Base-by-base conservation (phyloP, 2,888 invertebrate species). In the Drosophila nr. fundita region DNA sequence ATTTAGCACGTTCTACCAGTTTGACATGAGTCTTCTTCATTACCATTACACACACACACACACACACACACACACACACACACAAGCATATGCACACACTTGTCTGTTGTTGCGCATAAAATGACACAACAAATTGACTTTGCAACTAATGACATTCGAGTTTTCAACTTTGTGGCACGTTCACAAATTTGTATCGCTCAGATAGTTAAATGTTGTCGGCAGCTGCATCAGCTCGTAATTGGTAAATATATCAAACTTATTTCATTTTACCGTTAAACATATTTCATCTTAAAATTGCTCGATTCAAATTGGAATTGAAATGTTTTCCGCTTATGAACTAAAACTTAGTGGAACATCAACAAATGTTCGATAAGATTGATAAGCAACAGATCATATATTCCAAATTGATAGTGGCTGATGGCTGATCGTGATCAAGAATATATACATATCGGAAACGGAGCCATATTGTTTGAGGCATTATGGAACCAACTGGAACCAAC, bases 1-100 rank as follows among this genome's bases (percentile, higher is more conserved):
- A 76, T 72, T 72, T 70, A 72, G 53, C 82, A 81, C 78, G 75
- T 83, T 81, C 71, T 69, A 66, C 76, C 80, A 80, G 80, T 73
- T 80, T 71, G 60, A 57, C 68, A 70, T 54, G 58, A 24, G 48
- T 73, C 55, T 61, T 29, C 48, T 30, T 57, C 32, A 32, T 21
- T 32, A 52, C 11, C 18, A 50, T 27, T 29, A 32, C 21, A 27
- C 55, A 54, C n/a, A 48, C n/a, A 36, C 15, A 50, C 21, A 48
- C 10, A 38, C 30, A 29, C n/a, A 13, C 42, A 30, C 21, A 40
- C 13, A 36, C 15, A 54, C n/a, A 38, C 4, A 40, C 27, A 30
- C 32, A 45, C 8, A 68, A 1, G 30, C 27, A 66, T 1, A 53
- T 0, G 18, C 42, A 6, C n/a, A 32, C 30, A 24, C 30, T 24